phyloP scores from a whole-genome alignment of 2,113 vertebrate genomes.

The Sardina pilchardus region DNA sequence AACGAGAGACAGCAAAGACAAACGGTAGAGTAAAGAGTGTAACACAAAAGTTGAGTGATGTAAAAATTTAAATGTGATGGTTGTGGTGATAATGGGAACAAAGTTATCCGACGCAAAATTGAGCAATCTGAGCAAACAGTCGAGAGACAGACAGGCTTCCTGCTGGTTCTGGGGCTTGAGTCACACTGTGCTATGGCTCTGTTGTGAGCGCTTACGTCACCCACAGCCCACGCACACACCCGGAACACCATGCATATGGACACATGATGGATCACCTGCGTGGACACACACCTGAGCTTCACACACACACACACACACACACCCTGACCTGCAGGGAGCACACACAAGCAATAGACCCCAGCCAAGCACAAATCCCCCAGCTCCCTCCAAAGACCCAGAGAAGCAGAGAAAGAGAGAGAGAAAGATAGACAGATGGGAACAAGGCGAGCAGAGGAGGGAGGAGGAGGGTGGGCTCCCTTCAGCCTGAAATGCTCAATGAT shows the following conservation, averaged over 20 bases:
- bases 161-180: neutral
- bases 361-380: conserved; percentile 33
- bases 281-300: neutral
- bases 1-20: no score
- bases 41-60: neutral
- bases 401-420: neutral
- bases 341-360: conserved; percentile 25
- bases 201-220: conserved; percentile 30
- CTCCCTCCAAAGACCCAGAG: neutral
- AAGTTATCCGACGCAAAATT: neutral
- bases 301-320: neutral
- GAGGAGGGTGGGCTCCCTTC: conserved; percentile 11
- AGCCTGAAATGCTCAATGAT: conserved; percentile 31
- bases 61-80: neutral
- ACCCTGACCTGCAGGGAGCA: neutral
- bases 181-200: neutral
- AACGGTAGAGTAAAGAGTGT: no score
- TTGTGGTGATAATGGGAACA: neutral
- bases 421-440: neutral
- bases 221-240: neutral
- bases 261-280: conserved; percentile 47
- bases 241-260: conserved; percentile 10
- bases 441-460: neutral
- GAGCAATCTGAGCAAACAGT: neutral
- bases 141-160: neutral